Base-by-base conservation (phyloP, 2,113 vertebrate species). In the Microcebus ravelobensis region DNA sequence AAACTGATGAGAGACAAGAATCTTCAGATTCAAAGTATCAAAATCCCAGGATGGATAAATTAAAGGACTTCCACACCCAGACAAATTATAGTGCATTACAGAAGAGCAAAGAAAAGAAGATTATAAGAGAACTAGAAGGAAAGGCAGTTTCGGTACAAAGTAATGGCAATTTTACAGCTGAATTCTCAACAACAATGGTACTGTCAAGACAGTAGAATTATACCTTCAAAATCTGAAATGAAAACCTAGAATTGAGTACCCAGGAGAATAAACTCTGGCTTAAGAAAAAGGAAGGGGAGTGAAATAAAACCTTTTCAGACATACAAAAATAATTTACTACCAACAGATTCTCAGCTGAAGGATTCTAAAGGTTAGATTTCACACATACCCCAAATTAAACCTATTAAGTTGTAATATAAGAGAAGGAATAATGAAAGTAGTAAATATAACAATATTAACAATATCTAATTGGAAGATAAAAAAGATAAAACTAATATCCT, bases 41-140 rank as follows among this genome's bases (percentile, higher is more conserved):
- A 93, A 90, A 68, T 18, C 29, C 36, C 17, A 82, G 13, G 4
- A 2, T 76, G 61, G 45, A 65, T 74, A 84, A 77, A 86, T 82
- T 81, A 76, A 93, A 86, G 36, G 34, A 57, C 34, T 50, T 80
- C 36, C 39, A 39, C 29, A 84, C 9, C 2, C 8, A 81, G 17
- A 63, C 52, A 73, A 23, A 94, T 36, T 68, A 61, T 5, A 73
- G 23, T 25, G 1, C 55, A 36, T n/a, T 57, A 63, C 27, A 81
- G n/a, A 77, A 96, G 42, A 52, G 20, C 50, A 84, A 84, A 89
- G 77, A 50, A 83, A 83, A 55, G n/a, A 91, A 91, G 42, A 63
- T 2, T 55, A 27, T 57, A 18, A 76, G 90, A 90, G 45, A 86
- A 67, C 23, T 45, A 34, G 9, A 61, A 63, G 70, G 42, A 80